Base-by-base conservation (phyloP, 2,797 vertebrate species). In the Mycteria americana region DNA sequence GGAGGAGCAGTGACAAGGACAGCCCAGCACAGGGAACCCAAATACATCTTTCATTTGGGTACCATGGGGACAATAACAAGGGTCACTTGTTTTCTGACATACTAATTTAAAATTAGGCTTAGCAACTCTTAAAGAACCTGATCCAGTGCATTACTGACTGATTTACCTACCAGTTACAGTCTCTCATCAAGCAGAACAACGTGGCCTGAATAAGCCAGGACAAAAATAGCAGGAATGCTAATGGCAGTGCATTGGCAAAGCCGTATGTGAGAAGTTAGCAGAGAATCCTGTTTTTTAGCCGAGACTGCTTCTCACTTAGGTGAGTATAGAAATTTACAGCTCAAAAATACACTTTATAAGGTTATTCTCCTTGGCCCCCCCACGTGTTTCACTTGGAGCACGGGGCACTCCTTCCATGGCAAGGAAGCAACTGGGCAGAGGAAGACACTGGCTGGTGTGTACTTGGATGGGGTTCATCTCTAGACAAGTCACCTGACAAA, bases 381-480 rank as follows among this genome's bases (percentile, higher is more conserved):
- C 11, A 9, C 63, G 65, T 86, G 46, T 84, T 90, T 93, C 76
- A 39, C 31, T 91, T 74, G 89, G 90, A 91, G 35, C 39, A 9
- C 2, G 1, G 76, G 63, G 25, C 8, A 23, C 28, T 72, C 25
- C 43, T 77, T 74, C 73, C 30, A 25, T 7, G 33, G 24, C 37
- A 1, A 33, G 69, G 85, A 94, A 88, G 69, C 16, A 60, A 65
- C 62, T 15, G 50, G 59, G 50, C 48, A 76, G 85, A 92, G 64
- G 65, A 85, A 65, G 63, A 85, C 3, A 0, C 59, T 48, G 48
- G 45, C 57, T 56, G 70, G 85, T 15, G 41, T n/a, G 64, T 57
- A 51, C 77, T 92, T 80, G 93, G 92, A 96, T 86, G 75, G 56
- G 70, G 94, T 96, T 93, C 67, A 85, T 96, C 95, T 75, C 72